phyloP scores from a whole-genome alignment of 2,888 invertebrate species.

The Lymantria monacha region DNA sequence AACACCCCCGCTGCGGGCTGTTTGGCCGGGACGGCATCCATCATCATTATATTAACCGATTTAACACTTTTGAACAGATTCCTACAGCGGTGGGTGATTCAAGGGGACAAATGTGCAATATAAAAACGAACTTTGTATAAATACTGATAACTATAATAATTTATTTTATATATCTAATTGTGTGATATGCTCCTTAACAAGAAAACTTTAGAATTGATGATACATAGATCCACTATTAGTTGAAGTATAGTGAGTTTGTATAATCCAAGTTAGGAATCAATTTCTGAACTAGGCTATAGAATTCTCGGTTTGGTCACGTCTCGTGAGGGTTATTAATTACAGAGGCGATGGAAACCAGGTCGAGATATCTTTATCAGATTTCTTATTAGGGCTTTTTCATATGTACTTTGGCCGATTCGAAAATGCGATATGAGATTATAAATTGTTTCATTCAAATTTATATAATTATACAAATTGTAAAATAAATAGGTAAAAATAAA shows the following conservation, averaged over 20 bases:
- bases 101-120: conserved; percentile 40
- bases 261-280: conserved; percentile 53
- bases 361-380: conserved; percentile 51
- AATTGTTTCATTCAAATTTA: too few species aligned
- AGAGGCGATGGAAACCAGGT: conserved; percentile 54
- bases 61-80: conserved; percentile 82
- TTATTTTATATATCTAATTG: conserved; percentile 27
- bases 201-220: conserved; percentile 36
- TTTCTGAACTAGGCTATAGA: conserved; percentile 53
- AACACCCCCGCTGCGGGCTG: conserved; percentile 81
- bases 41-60: conserved; percentile 82
- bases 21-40: conserved; percentile 77
- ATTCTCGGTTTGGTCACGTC: conserved; percentile 58
- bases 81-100: conserved; percentile 57
- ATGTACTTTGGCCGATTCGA: conserved; percentile 13
- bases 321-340: conserved; percentile 58
- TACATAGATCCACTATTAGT: conserved; percentile 45
- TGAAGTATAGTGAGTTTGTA: conserved; percentile 38
- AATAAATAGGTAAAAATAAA: too few species aligned
- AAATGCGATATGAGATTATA: too few species aligned
- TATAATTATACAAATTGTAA: too few species aligned
- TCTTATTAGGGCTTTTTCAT: conserved; percentile 47
- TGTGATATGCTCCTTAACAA: conserved; percentile 28
- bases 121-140: conserved; percentile 20
- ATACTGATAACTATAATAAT: conserved; percentile 24